These are phyloP conservation scores for Keiferia lycopersicella DNA, from an alignment of 2,888 invertebrate species.

Conservation along the genomic window DNA sequence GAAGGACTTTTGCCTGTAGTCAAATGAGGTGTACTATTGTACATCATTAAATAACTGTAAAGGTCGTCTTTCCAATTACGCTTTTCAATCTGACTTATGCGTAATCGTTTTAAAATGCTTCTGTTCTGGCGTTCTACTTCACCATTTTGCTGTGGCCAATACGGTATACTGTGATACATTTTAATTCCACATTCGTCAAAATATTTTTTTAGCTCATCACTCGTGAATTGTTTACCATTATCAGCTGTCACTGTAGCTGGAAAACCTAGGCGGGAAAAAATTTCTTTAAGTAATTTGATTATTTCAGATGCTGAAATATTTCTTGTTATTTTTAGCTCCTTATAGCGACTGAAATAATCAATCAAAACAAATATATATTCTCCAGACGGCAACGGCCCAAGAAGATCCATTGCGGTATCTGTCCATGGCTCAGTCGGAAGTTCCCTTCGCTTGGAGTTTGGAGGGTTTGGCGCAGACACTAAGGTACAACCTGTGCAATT, in stretches of 20 bases:
- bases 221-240: not conserved
- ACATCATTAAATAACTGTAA: conserved; percentile 26
- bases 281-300: no score
- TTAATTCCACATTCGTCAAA: not conserved
- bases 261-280: not conserved
- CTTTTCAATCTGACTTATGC: conserved; percentile 7
- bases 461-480: conserved; percentile 24
- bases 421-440: conserved; percentile 32
- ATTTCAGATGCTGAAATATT: no score
- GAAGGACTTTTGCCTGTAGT: conserved; percentile 4
- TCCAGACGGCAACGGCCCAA: conserved; percentile 32
- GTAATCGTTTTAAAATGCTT: conserved; percentile 24
- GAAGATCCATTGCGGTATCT: conserved; percentile 33
- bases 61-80: conserved; percentile 17
- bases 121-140: conserved; percentile 31
- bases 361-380: no score
- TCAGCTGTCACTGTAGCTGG: not conserved
- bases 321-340: not conserved
- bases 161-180: conserved; percentile 26
- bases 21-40: no score
- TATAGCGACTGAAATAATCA: no score
- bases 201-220: not conserved
- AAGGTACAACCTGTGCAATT: not conserved
- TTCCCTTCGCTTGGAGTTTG: conserved; percentile 28
- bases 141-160: conserved; percentile 31